Percentiles rank a stretch among this genome's conserved stretches.
Evolutionary conservation across 64 coral and sea anemone species (phyloP).

Genomic region (Pocillopora damicornis): DNA sequence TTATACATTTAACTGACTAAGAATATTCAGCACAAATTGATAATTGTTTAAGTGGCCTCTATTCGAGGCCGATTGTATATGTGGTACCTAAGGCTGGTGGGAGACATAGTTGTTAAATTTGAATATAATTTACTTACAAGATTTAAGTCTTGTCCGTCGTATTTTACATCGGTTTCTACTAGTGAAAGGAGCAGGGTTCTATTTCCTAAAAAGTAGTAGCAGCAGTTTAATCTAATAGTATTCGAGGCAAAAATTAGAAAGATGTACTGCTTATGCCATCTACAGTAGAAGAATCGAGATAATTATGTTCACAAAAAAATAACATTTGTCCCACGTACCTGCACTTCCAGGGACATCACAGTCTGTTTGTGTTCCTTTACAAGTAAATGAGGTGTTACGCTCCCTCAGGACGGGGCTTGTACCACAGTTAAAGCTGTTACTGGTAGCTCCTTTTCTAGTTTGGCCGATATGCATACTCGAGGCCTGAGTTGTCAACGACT

Average conservation of each 20-base stretch:
- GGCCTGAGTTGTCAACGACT: background rate
- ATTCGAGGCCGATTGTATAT: too few relatives aligned
- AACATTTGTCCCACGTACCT: background rate
- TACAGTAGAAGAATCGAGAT: background rate
- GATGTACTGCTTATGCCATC: too few relatives aligned
- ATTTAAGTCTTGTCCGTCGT: constrained; percentile 26
- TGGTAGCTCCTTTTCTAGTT: background rate
- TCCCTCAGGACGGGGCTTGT: constrained; percentile 6
- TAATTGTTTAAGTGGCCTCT: too few relatives aligned
- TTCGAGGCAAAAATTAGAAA: background rate
- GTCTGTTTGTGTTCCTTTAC: constrained; percentile 30
- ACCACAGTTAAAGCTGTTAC: background rate
- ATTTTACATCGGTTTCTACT: background rate
- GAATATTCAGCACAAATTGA: too few relatives aligned
- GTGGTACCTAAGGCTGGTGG: too few relatives aligned
- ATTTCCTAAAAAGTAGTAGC: constrained; percentile 1
- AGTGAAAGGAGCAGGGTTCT: background rate
- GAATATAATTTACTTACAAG: constrained; percentile 5
- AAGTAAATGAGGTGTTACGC: background rate
- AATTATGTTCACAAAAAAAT: background rate
- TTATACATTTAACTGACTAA: too few relatives aligned
- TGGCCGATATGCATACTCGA: background rate
- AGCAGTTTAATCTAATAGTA: background rate
- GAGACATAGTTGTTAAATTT: background rate
- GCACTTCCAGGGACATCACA: constrained; percentile 23